These are phyloP conservation scores for Ptychobarbus kaznakovi DNA, from an alignment of 2,797 vertebrate species.

Conservation along the genomic window DNA sequence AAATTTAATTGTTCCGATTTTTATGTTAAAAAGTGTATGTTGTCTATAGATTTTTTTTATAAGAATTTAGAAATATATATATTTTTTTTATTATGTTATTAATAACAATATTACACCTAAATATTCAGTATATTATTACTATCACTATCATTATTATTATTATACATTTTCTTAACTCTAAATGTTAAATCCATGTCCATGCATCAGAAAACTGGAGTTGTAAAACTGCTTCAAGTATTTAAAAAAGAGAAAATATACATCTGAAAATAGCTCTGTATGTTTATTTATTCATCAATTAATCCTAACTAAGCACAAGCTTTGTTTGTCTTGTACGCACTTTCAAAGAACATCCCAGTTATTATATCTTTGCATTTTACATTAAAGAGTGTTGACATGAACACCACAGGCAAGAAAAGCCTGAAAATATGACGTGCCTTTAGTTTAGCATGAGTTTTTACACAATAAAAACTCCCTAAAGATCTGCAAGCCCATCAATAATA, in stretches of 20 bases:
- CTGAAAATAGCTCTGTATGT: constrained; percentile 59
- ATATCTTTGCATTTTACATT: constrained; percentile 47
- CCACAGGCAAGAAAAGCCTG: constrained; percentile 6
- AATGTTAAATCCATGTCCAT: neutral
- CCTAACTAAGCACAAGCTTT: constrained; percentile 71
- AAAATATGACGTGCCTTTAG: neutral
- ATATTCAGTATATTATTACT: neutral
- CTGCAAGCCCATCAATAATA: constrained; percentile 35
- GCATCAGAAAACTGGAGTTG: neutral
- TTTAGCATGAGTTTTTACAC: constrained; percentile 25
- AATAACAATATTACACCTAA: neutral
- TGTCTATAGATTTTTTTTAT: neutral
- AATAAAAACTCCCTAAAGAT: constrained; percentile 21
- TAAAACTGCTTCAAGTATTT: neutral
- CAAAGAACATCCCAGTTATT: constrained; percentile 38
- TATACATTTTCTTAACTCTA: neutral
- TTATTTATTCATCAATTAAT: constrained; percentile 75
- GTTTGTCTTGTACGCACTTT: constrained; percentile 29
- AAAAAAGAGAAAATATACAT: neutral
- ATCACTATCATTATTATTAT: neutral
- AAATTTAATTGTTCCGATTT: neutral
- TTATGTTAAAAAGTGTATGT: neutral
- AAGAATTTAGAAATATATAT: neutral
- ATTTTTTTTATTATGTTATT: neutral
- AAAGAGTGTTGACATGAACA: constrained; percentile 19